Conservation (phyloP, 2,888 invertebrate genomes). For the Mactromeris polynyma region DNA sequence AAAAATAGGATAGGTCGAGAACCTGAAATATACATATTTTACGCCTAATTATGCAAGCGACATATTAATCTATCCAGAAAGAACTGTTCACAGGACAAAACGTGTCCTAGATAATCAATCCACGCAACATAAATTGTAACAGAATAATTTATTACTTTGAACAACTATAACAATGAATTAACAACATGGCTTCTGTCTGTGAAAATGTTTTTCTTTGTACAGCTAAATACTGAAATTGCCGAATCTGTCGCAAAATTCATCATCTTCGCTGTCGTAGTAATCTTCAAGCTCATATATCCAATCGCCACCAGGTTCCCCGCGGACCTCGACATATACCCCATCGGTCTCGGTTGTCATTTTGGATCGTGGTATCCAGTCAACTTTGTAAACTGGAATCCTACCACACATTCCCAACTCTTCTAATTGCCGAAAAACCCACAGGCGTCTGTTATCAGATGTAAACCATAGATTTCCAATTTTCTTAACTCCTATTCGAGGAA, state of each 20-base stretch:
- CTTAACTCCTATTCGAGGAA: constrained; percentile 20
- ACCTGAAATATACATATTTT: too few relatives aligned
- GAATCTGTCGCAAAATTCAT: not conserved
- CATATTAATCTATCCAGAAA: too few relatives aligned
- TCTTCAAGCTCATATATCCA: not conserved
- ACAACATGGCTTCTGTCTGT: too few relatives aligned
- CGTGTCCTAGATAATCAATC: too few relatives aligned
- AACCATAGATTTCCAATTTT: constrained; percentile 13
- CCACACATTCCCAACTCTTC: constrained; percentile 34
- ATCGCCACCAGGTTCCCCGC: constrained; percentile 16
- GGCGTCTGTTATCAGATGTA: constrained; percentile 43
- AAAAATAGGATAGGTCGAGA: too few relatives aligned
- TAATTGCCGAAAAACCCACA: constrained; percentile 48
- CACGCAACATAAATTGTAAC: too few relatives aligned
- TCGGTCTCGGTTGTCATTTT: constrained; percentile 41
- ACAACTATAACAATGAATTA: too few relatives aligned
- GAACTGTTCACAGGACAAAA: too few relatives aligned
- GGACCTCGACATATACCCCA: constrained; percentile 21
- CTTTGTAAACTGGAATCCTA: constrained; percentile 7
- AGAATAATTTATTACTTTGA: too few relatives aligned
- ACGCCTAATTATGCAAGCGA: too few relatives aligned
- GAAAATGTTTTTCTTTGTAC: too few relatives aligned
- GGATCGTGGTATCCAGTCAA: not conserved
- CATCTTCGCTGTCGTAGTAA: not conserved
- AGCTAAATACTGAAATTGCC: too few relatives aligned